These are phyloP conservation scores for Zaprionus kolodkinae DNA, from an alignment of 1,140 invertebrate genomes.

Conservation along the genomic window DNA sequence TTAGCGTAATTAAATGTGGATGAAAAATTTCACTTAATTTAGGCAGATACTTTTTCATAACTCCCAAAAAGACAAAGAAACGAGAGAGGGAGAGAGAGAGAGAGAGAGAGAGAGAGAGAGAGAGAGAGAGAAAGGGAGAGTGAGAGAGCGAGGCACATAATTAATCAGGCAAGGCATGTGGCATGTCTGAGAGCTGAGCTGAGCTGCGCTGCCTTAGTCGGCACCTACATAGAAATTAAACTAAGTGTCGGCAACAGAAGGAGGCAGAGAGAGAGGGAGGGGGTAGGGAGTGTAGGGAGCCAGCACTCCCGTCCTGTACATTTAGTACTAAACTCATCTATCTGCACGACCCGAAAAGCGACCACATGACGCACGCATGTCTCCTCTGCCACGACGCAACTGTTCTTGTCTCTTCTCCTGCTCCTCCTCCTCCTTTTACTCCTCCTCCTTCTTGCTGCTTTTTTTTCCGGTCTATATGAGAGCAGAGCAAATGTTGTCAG, in stretches of 20 bases:
- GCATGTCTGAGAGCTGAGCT: slow-evolving; percentile 31
- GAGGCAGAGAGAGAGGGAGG: no score
- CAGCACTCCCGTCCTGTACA: no score
- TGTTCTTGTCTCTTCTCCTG: not conserved
- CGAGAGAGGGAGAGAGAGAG: not conserved
- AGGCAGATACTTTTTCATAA: slow-evolving; percentile 60
- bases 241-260: slow-evolving; percentile 58
- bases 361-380: slow-evolving; percentile 77
- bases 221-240: slow-evolving; percentile 81
- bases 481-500: slow-evolving; percentile 66
- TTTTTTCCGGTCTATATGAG: slow-evolving; percentile 45
- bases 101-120: not conserved
- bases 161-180: slow-evolving; percentile 78
- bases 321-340: no score
- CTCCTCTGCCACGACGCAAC: slow-evolving; percentile 20
- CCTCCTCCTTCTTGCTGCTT: not conserved
- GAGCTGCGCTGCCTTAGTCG: slow-evolving; percentile 39
- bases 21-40: slow-evolving; percentile 78
- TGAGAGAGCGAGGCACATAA: slow-evolving; percentile 39
- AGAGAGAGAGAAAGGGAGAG: slow-evolving; percentile 13
- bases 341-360: not conserved
- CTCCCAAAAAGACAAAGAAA: slow-evolving; percentile 23
- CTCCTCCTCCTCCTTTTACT: no score
- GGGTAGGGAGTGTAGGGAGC: no score
- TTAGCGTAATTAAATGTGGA: slow-evolving; percentile 80